Base-by-base conservation (phyloP, 2,888 invertebrate genomes). In the Diaperis boleti region DNA sequence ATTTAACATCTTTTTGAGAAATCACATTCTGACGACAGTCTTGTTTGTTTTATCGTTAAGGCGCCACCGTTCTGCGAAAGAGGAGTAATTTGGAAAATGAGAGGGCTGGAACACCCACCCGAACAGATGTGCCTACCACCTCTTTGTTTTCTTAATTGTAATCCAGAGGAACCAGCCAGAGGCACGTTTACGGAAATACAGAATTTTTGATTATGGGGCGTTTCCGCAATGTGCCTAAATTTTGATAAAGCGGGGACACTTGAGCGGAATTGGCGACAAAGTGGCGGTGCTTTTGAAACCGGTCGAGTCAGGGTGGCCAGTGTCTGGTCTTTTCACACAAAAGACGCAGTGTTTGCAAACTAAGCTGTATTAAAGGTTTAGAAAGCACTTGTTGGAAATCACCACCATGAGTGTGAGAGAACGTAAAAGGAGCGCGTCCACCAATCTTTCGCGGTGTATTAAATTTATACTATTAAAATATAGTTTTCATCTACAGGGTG, bases 81-180 rank as follows among this genome's bases (percentile, higher is more conserved):
- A n/a, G 22, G 20, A 11, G 39, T 62, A 59, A 65, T 62, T 61
- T 65, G 42, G 18, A n/a, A n/a, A n/a, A n/a, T n/a, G n/a, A n/a
- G n/a, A n/a, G n/a, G 7, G 17, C n/a, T 42, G 15, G 60, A 65
- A 64, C 56, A 62, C 45, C 62, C 63, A 45, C 66, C 61, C n/a
- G 57, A 41, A 59, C 59, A 42, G 66, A 64, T 57, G 61, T 47
- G 35, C 50, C 44, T 14, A 15, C 60, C 57, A 37, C 54, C 55
- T 57, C 60, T 72, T 72, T 69, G 68, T 69, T 66, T 70, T 70
- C 62, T 61, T 69, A 71, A 70, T 70, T 67, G 66, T 74, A 74
- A 74, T 73, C 74, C 70, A 10, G 17, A 60, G 59, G 64, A 68
- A 71, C 69, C 59, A 62, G 65, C 62, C 59, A 63, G 22, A 59